Conservation (phyloP, 1,140 invertebrate species). For the Euwallacea fornicatus region DNA sequence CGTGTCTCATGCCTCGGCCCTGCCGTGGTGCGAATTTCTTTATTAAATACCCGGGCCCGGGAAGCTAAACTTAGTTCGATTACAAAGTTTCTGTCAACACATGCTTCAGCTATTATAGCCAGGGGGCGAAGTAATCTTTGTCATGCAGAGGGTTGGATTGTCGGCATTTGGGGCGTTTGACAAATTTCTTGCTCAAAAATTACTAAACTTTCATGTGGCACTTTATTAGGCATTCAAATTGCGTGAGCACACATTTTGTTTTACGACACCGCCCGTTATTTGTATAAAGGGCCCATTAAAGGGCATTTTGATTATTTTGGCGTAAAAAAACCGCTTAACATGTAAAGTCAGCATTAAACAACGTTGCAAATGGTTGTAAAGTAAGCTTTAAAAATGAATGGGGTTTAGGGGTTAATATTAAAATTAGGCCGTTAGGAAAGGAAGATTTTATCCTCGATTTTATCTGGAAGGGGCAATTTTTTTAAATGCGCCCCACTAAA, state of each 20-base stretch:
- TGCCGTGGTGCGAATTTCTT: constrained; percentile 24
- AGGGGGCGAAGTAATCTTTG: constrained; percentile 22
- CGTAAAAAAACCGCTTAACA: constrained; percentile 13
- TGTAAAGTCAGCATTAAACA: constrained; percentile 19
- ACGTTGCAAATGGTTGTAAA: constrained; percentile 18
- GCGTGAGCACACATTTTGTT: neutral
- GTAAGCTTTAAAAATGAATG: constrained; percentile 21
- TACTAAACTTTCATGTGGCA: constrained; percentile 15
- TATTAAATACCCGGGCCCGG: constrained; percentile 29
- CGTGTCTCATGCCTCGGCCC: constrained; percentile 11
- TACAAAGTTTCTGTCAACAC: constrained; percentile 34
- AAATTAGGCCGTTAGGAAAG: no score
- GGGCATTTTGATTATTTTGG: constrained; percentile 22
- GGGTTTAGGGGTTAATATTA: neutral
- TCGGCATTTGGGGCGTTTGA: constrained; percentile 12
- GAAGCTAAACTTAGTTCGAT: constrained; percentile 27
- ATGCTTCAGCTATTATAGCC: constrained; percentile 29
- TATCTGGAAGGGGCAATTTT: no score
- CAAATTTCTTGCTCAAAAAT: constrained; percentile 20
- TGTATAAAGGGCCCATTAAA: constrained; percentile 19
- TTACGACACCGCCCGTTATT: neutral
- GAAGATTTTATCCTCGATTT: no score
- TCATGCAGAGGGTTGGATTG: neutral
- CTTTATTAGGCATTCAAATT: constrained; percentile 3
- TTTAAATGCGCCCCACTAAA: no score